Evolutionary conservation across 1,140 invertebrate genomes (phyloP).

Genomic region (Mya arenaria): DNA sequence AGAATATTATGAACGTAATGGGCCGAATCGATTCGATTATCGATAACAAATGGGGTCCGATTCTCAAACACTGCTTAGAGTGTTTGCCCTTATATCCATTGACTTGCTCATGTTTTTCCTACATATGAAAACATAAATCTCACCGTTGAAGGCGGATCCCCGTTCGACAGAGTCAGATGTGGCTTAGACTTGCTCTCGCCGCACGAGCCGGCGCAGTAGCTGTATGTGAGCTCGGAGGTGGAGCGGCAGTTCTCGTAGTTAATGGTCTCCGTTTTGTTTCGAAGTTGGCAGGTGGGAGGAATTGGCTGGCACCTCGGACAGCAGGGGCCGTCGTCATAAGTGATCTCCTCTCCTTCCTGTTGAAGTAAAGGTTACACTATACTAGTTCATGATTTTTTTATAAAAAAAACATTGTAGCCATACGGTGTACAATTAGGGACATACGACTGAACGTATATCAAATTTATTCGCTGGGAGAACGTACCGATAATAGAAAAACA

Average conservation of each 20-base stretch:
- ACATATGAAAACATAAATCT: no score
- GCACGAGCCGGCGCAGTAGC: not conserved
- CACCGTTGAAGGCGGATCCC: no score
- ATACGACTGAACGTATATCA: no score
- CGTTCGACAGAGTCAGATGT: not conserved
- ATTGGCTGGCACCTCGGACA: constrained; percentile 2
- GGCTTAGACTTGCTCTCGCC: not conserved
- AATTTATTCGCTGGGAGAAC: no score
- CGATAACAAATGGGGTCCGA: not conserved
- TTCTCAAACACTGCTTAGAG: no score
- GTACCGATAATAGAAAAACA: no score
- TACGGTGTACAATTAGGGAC: no score
- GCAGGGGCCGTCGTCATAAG: constrained; percentile 25
- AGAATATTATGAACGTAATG: not conserved
- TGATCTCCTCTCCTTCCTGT: not conserved
- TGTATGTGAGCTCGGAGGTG: not conserved
- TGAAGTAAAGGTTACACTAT: no score
- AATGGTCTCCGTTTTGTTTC: not conserved
- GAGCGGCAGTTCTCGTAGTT: not conserved
- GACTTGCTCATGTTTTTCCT: no score
- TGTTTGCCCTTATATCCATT: no score
- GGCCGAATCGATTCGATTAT: not conserved
- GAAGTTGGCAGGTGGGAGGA: not conserved
- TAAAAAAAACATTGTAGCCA: no score
- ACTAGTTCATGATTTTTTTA: no score